Percentiles rank a stretch among this genome's conserved stretches.
Evolutionary conservation across 1,140 invertebrate species (phyloP).

Genomic region (Nylanderia fulva): DNA sequence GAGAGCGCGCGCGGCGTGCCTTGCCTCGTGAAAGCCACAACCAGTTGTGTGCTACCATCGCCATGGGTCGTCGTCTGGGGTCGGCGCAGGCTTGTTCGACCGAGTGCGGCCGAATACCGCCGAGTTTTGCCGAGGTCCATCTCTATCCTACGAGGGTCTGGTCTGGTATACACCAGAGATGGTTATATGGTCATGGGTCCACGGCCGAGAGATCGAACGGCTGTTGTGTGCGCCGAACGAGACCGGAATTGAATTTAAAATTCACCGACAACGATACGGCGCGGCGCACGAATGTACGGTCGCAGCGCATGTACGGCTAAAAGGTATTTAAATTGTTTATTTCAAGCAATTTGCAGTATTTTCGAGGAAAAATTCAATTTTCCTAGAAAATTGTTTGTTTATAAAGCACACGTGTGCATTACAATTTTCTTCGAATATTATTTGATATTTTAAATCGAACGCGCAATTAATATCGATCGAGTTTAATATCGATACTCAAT

Average conservation of each 20-base stretch:
- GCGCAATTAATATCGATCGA: too few relatives aligned
- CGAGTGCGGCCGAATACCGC: conserved; percentile 62
- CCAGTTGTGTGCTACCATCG: conserved; percentile 83
- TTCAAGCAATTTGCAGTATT: neutral
- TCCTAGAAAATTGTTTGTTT: too few relatives aligned
- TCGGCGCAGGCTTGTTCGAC: conserved; percentile 76
- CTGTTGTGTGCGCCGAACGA: conserved; percentile 25
- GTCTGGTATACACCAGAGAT: too few relatives aligned
- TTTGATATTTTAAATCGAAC: too few relatives aligned
- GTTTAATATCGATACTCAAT: too few relatives aligned
- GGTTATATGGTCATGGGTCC: conserved; percentile 37
- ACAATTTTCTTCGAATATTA: too few relatives aligned
- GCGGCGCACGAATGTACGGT: neutral
- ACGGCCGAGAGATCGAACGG: conserved; percentile 40
- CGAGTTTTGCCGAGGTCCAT: conserved; percentile 74
- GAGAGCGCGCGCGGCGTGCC: conserved; percentile 68
- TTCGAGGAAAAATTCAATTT: neutral
- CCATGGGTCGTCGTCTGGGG: conserved; percentile 82
- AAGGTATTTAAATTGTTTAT: neutral
- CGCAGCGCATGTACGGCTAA: too few relatives aligned
- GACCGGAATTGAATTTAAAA: conserved; percentile 57
- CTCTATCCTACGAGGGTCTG: conserved; percentile 75
- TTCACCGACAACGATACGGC: conserved; percentile 22
- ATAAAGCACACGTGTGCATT: too few relatives aligned
- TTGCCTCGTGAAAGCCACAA: conserved; percentile 80